These are phyloP conservation scores for Myodes glareolus DNA, from an alignment of 2,113 vertebrate species.

Conservation along the genomic window DNA sequence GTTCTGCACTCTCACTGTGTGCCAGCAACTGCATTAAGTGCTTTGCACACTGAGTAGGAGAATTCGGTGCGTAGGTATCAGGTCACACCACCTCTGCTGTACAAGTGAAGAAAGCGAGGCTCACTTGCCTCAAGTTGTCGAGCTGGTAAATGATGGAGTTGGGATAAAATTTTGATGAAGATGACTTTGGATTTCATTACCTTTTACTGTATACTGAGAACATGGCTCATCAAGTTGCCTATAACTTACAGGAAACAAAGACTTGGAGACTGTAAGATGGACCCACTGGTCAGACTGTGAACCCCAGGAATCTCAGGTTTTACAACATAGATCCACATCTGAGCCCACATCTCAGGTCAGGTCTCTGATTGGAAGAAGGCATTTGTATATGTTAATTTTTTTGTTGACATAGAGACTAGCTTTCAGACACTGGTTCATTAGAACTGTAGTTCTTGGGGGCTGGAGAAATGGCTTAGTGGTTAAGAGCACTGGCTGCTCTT, in stretches of 20 bases:
- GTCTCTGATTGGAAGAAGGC: neutral
- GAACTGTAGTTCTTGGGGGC: neutral
- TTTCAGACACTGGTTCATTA: too few relatives aligned
- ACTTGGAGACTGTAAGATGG: neutral
- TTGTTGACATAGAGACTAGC: too few relatives aligned
- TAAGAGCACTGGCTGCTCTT: too few relatives aligned
- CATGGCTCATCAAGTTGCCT: neutral
- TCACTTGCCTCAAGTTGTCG: neutral
- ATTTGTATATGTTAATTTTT: neutral
- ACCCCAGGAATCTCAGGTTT: neutral
- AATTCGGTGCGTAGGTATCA: neutral
- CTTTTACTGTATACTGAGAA: neutral
- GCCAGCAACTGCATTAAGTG: neutral
- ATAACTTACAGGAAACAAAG: neutral
- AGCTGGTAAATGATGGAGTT: neutral
- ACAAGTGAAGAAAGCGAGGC: neutral
- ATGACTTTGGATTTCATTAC: neutral
- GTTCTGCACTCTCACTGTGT: neutral
- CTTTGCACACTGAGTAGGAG: neutral
- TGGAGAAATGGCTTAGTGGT: too few relatives aligned
- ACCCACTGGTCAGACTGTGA: neutral
- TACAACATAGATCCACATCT: neutral
- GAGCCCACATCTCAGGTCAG: fast-evolving
- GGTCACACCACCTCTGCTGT: neutral
- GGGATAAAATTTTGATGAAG: neutral